phyloP scores from a whole-genome alignment of 2,797 vertebrate genomes.

The Pelodytes ibericus region DNA sequence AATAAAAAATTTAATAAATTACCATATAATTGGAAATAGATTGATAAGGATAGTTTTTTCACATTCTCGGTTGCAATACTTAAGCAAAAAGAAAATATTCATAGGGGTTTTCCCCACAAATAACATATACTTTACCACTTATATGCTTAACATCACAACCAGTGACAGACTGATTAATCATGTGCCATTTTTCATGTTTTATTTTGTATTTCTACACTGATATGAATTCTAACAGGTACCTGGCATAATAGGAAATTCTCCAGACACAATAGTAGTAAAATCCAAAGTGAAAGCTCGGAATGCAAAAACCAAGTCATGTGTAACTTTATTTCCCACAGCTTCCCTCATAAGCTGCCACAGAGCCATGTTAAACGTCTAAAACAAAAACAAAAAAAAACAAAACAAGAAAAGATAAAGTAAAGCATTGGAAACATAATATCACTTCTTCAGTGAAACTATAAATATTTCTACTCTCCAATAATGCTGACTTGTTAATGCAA shows the following conservation, averaged over 20 bases:
- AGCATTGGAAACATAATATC: neutral
- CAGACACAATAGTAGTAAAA: slow-evolving; percentile 48
- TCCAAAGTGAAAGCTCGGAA: slow-evolving; percentile 72
- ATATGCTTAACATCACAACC: no score
- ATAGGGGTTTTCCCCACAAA: no score
- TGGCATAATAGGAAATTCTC: slow-evolving; percentile 5
- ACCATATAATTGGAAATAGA: no score
- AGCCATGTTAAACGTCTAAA: slow-evolving; percentile 80
- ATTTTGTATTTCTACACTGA: neutral
- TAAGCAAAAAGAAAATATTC: no score
- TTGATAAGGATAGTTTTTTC: no score
- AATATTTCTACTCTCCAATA: no score
- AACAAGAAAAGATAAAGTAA: neutral
- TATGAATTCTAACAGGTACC: slow-evolving; percentile 9
- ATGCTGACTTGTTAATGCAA: no score
- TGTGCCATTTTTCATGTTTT: neutral
- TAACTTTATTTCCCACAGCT: slow-evolving; percentile 66
- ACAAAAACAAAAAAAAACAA: slow-evolving; percentile 32
- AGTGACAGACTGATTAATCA: no score
- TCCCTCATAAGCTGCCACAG: slow-evolving; percentile 77
- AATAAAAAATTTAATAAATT: no score
- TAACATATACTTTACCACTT: no score
- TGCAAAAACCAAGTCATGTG: slow-evolving; percentile 68
- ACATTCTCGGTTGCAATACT: no score
- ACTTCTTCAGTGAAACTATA: no score